Base-by-base conservation (phyloP, 2,888 invertebrate species). In the Lasioglossum zephyrum region DNA sequence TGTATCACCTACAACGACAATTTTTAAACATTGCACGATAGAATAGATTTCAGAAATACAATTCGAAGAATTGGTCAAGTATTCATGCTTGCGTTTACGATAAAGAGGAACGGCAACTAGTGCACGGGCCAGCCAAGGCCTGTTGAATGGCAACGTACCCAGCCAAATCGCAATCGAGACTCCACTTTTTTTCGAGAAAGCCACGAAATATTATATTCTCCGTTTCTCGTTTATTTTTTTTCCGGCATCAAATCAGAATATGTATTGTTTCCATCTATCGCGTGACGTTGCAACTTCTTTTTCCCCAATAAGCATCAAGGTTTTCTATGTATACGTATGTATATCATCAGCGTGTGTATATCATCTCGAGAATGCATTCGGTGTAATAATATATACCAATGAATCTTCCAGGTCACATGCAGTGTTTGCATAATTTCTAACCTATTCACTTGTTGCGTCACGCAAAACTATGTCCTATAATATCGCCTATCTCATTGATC, bases 401-500 rank as follows among this genome's bases (percentile, higher is more conserved):
- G 22, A 41, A 18, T 49, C 49, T 11, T 9, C 22, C 73, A 49
- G 73, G 36, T 49, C 66, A 36, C 18, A 69, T 4, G 13, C 31
- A 49, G 16, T 36, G 74, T 75, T 73, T 75, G 44, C 66, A 66
- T 77, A 73, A 81, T 81, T 81, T 77, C 22, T 49, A 39, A 81
- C 47, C 16, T 70, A 60, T 73, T 16, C 72, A 82, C 75, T 79
- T 82, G 82, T 82, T 82, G 82, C 82, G 26, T 47, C 39, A 41
- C 72, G 44, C 22, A 76, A 77, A 70, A 76, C 70, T 72, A 70
- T 70, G 47, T 16, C 13, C 75, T 39, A 31, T 36, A 9, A 47
- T 57, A 31, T 41, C n/a, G 11, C 44, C 4, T 39, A 18, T 72
- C 57, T 66, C 41, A 73, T 72, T n/a, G 36, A 49, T 66, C 63